Evolutionary conservation across 2,113 vertebrate genomes (phyloP).

Genomic region (Megaptera novaeangliae): DNA sequence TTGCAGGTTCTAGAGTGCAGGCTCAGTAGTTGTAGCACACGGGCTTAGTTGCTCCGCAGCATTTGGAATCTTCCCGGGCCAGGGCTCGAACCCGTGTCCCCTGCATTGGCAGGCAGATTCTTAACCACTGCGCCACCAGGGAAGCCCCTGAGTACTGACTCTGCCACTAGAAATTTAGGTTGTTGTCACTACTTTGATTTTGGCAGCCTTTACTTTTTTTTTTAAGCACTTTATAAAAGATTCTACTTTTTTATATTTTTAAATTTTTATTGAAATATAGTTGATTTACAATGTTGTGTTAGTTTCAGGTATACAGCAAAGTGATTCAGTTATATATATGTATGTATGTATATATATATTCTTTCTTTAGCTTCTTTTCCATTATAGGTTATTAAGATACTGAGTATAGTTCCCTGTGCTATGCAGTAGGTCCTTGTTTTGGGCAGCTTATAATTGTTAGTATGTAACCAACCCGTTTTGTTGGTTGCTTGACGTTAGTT

Average conservation of each 20-base stretch:
- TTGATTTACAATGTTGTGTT: background rate
- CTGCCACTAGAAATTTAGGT: background rate
- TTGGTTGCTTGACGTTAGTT: background rate
- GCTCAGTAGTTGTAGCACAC: too few relatives aligned
- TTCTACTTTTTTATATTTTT: background rate
- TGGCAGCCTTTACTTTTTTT: background rate
- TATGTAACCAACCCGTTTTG: background rate
- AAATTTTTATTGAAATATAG: background rate
- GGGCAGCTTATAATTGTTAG: background rate
- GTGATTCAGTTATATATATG: too few relatives aligned
- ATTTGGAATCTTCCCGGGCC: too few relatives aligned
- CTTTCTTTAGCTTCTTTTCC: background rate
- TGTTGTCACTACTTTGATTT: conserved; percentile 33
- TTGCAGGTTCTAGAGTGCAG: too few relatives aligned
- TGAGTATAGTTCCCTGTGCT: background rate
- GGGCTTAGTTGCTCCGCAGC: too few relatives aligned
- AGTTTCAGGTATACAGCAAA: background rate
- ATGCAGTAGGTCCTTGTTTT: background rate
- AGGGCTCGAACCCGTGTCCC: too few relatives aligned
- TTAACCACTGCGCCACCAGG: too few relatives aligned
- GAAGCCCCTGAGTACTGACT: background rate
- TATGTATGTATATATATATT: background rate
- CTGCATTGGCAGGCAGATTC: too few relatives aligned
- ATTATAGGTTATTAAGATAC: background rate
- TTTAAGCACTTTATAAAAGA: background rate